phyloP scores from a whole-genome alignment of 2,797 vertebrate genomes.

The Hemibagrus guttatus region DNA sequence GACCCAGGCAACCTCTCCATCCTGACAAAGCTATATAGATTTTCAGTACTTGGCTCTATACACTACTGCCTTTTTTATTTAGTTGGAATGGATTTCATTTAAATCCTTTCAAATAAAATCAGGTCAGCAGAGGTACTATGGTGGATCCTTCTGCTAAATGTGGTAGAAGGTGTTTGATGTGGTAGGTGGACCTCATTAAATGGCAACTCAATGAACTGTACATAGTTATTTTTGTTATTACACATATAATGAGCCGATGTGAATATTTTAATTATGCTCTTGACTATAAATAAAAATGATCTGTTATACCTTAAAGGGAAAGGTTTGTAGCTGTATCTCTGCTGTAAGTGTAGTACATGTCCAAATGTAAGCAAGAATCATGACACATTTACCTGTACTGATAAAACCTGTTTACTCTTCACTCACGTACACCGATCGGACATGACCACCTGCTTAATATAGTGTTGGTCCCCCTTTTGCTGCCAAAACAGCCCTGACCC shows the following conservation, averaged over 20 bases:
- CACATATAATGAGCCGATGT: background rate
- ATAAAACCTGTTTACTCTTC: background rate
- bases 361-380: background rate
- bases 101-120: background rate
- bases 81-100: background rate
- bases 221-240: background rate
- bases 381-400: background rate
- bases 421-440: background rate
- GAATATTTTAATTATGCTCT: background rate
- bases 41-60: background rate
- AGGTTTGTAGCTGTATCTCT: background rate
- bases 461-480: no score
- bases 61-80: background rate
- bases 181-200: background rate
- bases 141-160: background rate
- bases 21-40: background rate
- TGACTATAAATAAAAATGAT: background rate
- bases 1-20: background rate
- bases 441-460: no score
- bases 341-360: background rate
- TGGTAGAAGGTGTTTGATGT: background rate
- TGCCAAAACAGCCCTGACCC: no score
- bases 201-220: background rate
- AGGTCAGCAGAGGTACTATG: background rate
- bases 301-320: background rate